Evolutionary conservation across 1,140 invertebrate species (phyloP).

Genomic region (Tetramorium parvispinum): DNA sequence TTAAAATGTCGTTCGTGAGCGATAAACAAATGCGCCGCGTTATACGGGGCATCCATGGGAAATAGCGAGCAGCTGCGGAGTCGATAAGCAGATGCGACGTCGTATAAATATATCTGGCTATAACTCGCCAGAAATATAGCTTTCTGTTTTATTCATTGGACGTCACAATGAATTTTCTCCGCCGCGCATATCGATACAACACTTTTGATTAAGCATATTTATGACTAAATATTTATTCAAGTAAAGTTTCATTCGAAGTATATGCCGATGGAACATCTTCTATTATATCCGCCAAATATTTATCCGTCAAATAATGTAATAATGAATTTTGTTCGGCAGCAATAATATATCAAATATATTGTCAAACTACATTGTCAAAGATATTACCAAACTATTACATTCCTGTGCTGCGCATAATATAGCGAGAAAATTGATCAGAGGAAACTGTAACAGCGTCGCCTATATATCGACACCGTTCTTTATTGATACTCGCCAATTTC

Average conservation of each 20-base stretch:
- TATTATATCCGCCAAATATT: background rate
- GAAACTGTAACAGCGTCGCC: background rate
- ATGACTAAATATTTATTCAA: background rate
- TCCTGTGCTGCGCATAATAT: background rate
- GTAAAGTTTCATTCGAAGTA: background rate
- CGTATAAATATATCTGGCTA: conserved; percentile 5
- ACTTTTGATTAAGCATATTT: background rate
- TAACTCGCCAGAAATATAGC: conserved; percentile 15
- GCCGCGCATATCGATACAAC: background rate
- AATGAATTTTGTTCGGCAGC: background rate
- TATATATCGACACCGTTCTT: background rate
- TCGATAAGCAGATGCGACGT: conserved; percentile 21
- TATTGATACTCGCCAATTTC: background rate
- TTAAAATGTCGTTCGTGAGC: conserved; percentile 54
- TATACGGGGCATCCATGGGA: background rate
- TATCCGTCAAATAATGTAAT: background rate
- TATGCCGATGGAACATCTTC: background rate
- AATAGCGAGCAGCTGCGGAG: conserved; percentile 15
- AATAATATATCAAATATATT: background rate
- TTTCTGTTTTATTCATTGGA: background rate
- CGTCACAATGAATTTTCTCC: background rate
- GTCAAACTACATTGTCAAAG: no score
- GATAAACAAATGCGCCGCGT: conserved; percentile 50
- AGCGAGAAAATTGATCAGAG: conserved; percentile 1
- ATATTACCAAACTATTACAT: background rate